These are phyloP conservation scores for Dendrocincla fuliginosa DNA, from an alignment of 2,797 vertebrate species.

Conservation along the genomic window DNA sequence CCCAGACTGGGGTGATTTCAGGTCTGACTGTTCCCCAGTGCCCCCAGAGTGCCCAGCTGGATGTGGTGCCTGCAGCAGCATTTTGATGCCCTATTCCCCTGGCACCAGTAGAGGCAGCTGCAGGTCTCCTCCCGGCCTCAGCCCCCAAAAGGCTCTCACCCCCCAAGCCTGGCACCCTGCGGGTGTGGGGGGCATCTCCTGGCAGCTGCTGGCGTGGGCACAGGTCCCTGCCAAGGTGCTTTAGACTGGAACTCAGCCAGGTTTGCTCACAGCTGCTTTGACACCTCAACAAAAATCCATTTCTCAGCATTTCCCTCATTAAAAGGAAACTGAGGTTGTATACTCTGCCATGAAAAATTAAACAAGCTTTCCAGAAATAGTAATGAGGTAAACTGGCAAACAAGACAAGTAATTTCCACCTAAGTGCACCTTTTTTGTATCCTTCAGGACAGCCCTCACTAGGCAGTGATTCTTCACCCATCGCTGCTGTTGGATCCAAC, in stretches of 20 bases:
- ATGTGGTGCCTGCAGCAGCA: background rate
- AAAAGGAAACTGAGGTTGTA: background rate
- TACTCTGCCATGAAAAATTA: background rate
- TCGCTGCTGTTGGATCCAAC: background rate
- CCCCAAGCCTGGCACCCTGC: too few relatives aligned
- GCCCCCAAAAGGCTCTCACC: background rate
- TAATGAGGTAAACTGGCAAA: background rate
- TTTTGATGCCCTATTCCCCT: background rate
- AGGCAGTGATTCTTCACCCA: background rate
- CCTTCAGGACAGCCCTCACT: background rate
- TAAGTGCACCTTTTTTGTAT: background rate
- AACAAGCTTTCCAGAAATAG: background rate
- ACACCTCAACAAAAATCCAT: background rate
- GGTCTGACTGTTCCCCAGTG: background rate
- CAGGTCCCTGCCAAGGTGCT: too few relatives aligned
- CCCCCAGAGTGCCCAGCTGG: background rate
- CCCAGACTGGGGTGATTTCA: background rate
- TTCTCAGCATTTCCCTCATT: background rate
- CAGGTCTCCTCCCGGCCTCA: background rate
- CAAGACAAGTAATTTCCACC: background rate
- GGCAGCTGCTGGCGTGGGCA: background rate
- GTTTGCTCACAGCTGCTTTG: background rate
- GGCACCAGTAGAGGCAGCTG: background rate
- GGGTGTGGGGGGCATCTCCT: background rate
- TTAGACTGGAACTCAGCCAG: background rate